A percentile compares a stretch with the other conserved stretches of the same genome.
phyloP scores from a whole-genome alignment of 2,888 invertebrate species.

The Ornithoptera priamus region DNA sequence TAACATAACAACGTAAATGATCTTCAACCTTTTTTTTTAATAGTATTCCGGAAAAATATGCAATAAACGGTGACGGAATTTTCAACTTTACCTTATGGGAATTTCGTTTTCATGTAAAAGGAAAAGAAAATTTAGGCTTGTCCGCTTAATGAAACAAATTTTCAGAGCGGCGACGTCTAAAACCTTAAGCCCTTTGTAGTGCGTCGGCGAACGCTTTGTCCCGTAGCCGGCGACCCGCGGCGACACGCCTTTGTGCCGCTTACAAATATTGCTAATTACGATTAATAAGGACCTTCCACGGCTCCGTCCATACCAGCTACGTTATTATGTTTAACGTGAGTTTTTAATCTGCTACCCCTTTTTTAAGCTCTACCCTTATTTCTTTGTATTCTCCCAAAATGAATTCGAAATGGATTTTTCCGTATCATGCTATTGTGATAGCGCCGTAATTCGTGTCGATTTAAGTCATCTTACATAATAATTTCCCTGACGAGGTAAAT shows the following conservation, averaged over 20 bases:
- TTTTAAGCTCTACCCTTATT: constrained; percentile 11
- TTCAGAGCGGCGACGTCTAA: constrained; percentile 72
- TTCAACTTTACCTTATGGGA: constrained; percentile 55
- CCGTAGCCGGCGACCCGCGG: constrained; percentile 56
- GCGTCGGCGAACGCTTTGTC: constrained; percentile 59
- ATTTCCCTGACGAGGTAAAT: no score
- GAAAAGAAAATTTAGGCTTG: constrained; percentile 67
- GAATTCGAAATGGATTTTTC: neutral
- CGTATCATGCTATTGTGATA: neutral
- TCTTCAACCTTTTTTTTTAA: constrained; percentile 12
- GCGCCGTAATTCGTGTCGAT: neutral
- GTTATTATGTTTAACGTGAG: constrained; percentile 36
- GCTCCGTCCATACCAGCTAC: constrained; percentile 30
- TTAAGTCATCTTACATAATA: neutral
- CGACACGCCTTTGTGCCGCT: constrained; percentile 65
- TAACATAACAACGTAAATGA: neutral
- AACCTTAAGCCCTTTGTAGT: constrained; percentile 74
- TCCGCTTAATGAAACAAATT: constrained; percentile 76
- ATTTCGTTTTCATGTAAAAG: constrained; percentile 54
- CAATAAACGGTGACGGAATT: constrained; percentile 41
- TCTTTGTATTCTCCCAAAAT: constrained; percentile 12
- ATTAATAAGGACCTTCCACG: constrained; percentile 58
- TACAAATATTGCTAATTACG: constrained; percentile 74
- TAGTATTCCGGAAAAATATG: constrained; percentile 5
- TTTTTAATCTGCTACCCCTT: constrained; percentile 35